A percentile compares a stretch with the other conserved stretches of the same genome.
Evolutionary conservation across 2,888 invertebrate genomes (phyloP).

Genomic region (Microplitis manilae): DNA sequence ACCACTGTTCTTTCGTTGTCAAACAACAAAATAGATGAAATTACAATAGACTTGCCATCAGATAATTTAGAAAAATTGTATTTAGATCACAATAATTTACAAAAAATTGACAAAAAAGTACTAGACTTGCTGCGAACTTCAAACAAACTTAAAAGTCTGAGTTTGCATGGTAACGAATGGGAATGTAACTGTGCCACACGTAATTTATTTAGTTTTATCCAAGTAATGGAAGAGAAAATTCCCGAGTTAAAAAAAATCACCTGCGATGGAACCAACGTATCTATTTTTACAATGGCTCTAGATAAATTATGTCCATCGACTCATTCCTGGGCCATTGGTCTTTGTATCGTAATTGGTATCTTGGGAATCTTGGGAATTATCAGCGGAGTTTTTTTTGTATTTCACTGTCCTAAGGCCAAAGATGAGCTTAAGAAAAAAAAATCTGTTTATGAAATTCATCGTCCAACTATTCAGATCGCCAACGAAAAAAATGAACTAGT

Average conservation of each 20-base stretch:
- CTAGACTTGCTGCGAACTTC: constrained; percentile 72
- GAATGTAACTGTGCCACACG: constrained; percentile 79
- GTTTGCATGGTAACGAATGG: constrained; percentile 80
- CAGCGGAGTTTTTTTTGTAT: constrained; percentile 54
- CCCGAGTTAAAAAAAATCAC: constrained; percentile 49
- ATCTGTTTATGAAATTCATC: background rate
- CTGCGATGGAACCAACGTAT: constrained; percentile 48
- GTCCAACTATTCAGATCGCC: no score
- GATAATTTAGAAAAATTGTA: constrained; percentile 69
- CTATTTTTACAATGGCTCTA: constrained; percentile 57
- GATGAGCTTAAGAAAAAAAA: background rate
- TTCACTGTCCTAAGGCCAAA: constrained; percentile 70
- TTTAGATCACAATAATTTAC: constrained; percentile 75
- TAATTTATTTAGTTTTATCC: constrained; percentile 75
- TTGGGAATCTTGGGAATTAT: background rate
- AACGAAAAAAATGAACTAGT: no score
- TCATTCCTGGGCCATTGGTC: constrained; percentile 53
- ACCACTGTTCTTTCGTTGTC: constrained; percentile 73
- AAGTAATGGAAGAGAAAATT: constrained; percentile 66
- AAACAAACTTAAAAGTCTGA: constrained; percentile 71
- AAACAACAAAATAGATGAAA: constrained; percentile 70
- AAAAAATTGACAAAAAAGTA: constrained; percentile 70
- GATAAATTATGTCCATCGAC: constrained; percentile 52
- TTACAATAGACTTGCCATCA: constrained; percentile 14
- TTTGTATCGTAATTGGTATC: constrained; percentile 68